Conservation (phyloP, 1,140 invertebrate genomes). For the Drosophila busckii region DNA sequence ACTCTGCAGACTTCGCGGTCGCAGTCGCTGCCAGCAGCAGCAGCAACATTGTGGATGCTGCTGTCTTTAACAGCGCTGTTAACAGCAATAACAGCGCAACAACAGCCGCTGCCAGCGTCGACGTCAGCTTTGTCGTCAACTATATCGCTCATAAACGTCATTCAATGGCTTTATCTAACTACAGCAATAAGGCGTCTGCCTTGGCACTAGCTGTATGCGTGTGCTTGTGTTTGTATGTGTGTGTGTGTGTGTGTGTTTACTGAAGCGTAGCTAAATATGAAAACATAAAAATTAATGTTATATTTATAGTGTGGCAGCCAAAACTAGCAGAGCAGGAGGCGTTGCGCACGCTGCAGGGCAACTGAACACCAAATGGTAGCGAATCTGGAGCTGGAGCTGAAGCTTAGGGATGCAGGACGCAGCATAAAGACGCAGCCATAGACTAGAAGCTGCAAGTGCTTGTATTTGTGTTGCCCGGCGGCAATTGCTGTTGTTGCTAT, state of each 20-base stretch:
- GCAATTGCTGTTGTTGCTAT: conserved; percentile 27
- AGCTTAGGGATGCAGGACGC: conserved; percentile 1
- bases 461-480: conserved; percentile 53
- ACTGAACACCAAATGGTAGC: conserved; percentile 1
- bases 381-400: background rate
- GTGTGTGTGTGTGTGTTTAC: conserved; percentile 48
- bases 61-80: conserved; percentile 48
- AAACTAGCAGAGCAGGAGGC: conserved; percentile 57
- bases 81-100: conserved; percentile 37
- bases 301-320: conserved; percentile 73
- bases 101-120: background rate
- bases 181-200: conserved; percentile 29
- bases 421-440: too few species aligned
- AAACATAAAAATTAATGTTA: conserved; percentile 76
- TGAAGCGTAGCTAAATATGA: conserved; percentile 72
- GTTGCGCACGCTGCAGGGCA: conserved; percentile 63
- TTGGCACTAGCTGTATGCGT: conserved; percentile 20
- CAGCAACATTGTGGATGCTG: conserved; percentile 47
- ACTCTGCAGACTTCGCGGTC: conserved; percentile 22
- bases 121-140: conserved; percentile 4
- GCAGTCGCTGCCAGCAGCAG: conserved; percentile 8
- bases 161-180: conserved; percentile 62
- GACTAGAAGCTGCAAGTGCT: conserved; percentile 52
- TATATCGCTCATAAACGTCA: conserved; percentile 73
- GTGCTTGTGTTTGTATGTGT: conserved; percentile 13